Evolutionary conservation across 2,888 invertebrate species (phyloP).

Genomic region (Synergus laeviventris): DNA sequence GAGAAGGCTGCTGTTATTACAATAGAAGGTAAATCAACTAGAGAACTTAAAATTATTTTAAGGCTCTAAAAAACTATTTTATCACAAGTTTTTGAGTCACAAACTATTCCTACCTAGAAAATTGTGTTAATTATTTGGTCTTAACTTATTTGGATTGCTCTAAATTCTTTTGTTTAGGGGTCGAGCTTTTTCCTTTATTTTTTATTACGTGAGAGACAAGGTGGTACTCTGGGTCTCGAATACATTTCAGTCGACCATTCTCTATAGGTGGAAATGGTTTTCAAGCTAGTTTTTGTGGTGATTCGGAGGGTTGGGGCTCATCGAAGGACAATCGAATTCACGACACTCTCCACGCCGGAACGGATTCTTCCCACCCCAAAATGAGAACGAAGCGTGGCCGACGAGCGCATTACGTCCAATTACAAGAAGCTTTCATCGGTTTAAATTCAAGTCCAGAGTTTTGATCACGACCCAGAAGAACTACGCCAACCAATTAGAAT

Average conservation of each 20-base stretch:
- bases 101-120: too few relatives aligned
- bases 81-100: too few relatives aligned
- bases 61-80: too few relatives aligned
- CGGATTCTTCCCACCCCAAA: conserved; percentile 45
- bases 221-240: neutral
- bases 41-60: neutral
- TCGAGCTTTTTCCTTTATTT: neutral
- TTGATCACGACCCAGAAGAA: conserved; percentile 64
- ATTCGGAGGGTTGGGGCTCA: conserved; percentile 21
- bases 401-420: conserved; percentile 59
- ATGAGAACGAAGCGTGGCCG: conserved; percentile 33
- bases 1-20: conserved; percentile 48
- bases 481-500: conserved; percentile 59
- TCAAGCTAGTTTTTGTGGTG: conserved; percentile 19
- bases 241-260: conserved; percentile 14
- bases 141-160: neutral
- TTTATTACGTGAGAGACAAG: neutral
- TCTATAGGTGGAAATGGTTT: conserved; percentile 9
- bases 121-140: too few relatives aligned
- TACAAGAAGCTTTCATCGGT: conserved; percentile 66
- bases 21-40: conserved; percentile 6
- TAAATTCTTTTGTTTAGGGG: neutral
- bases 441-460: conserved; percentile 62
- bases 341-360: conserved; percentile 53
- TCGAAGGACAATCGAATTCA: conserved; percentile 64